Evolutionary conservation across 2,888 invertebrate genomes (phyloP).

Genomic region (Ernsta delagoae): DNA sequence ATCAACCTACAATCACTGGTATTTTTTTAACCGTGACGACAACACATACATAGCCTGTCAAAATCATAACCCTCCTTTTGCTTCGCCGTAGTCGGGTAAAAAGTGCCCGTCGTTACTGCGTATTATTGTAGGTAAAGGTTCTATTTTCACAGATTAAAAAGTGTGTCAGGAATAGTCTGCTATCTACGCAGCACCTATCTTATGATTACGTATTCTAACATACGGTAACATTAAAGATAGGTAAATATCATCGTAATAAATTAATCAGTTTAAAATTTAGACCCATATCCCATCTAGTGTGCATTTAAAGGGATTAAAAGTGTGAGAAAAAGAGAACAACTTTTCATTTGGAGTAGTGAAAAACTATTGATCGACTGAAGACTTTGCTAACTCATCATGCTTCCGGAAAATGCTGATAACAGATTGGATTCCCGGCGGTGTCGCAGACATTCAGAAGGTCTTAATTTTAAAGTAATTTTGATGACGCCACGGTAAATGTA

Average conservation of each 20-base stretch:
- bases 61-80: too few species aligned
- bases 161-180: too few species aligned
- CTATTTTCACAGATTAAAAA: too few species aligned
- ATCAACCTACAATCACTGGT: too few species aligned
- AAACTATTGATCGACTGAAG: constrained; percentile 7
- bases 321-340: neutral
- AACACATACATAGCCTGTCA: too few species aligned
- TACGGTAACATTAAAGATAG: too few species aligned
- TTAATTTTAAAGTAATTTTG: constrained; percentile 20
- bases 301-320: neutral
- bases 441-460: constrained; percentile 13
- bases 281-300: neutral
- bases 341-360: constrained; percentile 1
- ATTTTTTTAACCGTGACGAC: too few species aligned
- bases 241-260: neutral
- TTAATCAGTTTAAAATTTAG: neutral
- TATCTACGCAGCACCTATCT: too few species aligned
- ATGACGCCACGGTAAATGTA: constrained; percentile 3
- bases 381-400: constrained; percentile 18
- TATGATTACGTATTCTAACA: too few species aligned
- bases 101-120: too few species aligned
- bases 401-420: constrained; percentile 17
- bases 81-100: too few species aligned
- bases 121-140: too few species aligned
- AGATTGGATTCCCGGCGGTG: constrained; percentile 24